Base-by-base conservation (phyloP, 1,140 invertebrate genomes). In the Elymnias hypermnestra region DNA sequence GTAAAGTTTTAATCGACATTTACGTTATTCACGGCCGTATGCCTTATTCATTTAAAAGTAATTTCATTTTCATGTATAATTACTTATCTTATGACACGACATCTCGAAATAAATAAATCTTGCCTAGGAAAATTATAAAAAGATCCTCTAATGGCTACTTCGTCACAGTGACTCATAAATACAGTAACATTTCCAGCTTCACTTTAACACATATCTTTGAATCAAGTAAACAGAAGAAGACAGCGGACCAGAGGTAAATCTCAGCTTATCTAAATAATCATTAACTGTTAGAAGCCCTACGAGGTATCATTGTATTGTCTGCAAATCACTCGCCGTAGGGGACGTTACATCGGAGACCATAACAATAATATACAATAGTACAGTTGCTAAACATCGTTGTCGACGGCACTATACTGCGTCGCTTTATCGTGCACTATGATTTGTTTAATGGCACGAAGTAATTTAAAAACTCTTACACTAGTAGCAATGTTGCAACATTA, bases 291-390 rank as follows among this genome's bases (percentile, higher is more conserved):
- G 31, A 33, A 33, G 15, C 31, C n/a, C 29, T 33, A 33, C 29
- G 29, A 28, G 25, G 17, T 14, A 29, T 17, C 36, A 45, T 38
- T 12, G 14, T 10, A 33, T 25, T 38, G 35, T 28, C 35, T 46
- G 43, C 43, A 46, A 46, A 46, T 46, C 43, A 35, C 41, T 44
- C 49, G 36, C 49, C 41, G 28, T 41, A 36, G 49, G 49, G 36
- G 8, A 36, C 39, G n/a, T 37, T 22, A 13, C 38, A 48, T 35
- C 46, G 33, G 10, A 45, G 35, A 40, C 40, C 26, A 40, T 14
- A 40, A 36, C 37, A 39, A 12, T 17, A 12, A 12, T 12, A n/a
- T n/a, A 23, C 36, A 10, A 10, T 33, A 4, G 25, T 26, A 26
- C 38, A 17, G 47, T 42, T 37, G 28, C 39, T 38, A 50, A 37